A percentile compares a stretch with the other conserved stretches of the same genome.
These are phyloP conservation scores for Cydia splendana DNA, from an alignment of 1,140 invertebrate species.

Conservation along the genomic window DNA sequence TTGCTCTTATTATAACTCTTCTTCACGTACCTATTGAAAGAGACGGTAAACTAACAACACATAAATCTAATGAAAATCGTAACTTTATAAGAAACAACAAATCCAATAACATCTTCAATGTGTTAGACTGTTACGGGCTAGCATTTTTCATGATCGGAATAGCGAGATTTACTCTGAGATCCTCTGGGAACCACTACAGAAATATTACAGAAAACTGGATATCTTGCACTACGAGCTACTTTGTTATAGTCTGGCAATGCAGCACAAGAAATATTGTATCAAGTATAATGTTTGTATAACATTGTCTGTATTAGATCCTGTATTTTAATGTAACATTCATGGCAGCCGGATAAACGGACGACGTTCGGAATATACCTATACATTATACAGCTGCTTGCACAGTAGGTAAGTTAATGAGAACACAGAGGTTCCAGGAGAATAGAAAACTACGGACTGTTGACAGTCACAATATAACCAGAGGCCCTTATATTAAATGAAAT, in stretches of 20 bases:
- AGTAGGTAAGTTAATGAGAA: no score
- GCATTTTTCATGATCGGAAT: slow-evolving; percentile 12
- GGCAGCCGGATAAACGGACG: no score
- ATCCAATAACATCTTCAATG: not conserved
- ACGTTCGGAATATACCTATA: no score
- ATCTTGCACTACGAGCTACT: not conserved
- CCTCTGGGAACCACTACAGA: not conserved
- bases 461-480: not conserved
- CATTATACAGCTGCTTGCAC: no score
- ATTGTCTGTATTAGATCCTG: no score
- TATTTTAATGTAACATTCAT: no score
- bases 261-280: not conserved
- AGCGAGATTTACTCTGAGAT: not conserved
- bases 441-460: not conserved
- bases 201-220: not conserved
- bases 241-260: not conserved
- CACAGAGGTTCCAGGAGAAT: no score
- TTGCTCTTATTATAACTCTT: not conserved
- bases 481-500: not conserved
- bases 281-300: no score
- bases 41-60: not conserved
- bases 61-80: not conserved
- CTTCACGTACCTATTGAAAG: not conserved
- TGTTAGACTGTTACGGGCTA: not conserved
- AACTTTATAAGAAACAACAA: not conserved